Conservation (phyloP, 1,140 invertebrate genomes). For the Neodiprion pinetum region DNA sequence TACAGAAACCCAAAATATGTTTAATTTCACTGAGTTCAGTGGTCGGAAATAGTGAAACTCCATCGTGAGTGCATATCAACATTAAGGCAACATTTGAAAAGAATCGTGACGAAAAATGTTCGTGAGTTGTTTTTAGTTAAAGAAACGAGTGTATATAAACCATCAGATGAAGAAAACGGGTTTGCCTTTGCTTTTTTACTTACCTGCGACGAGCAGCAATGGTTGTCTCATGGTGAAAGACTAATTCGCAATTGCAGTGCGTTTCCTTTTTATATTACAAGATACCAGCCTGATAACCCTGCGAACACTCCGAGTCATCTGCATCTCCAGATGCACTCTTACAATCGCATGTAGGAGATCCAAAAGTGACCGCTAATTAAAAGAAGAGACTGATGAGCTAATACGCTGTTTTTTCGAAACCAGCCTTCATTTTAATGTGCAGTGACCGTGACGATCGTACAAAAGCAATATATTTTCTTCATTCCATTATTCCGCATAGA, state of each 20-base stretch:
- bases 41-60: not conserved
- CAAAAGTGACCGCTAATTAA: no score
- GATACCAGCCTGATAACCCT: not conserved
- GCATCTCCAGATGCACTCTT: not conserved
- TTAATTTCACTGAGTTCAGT: not conserved
- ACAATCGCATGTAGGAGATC: no score
- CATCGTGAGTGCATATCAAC: not conserved
- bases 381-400: no score
- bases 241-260: conserved; percentile 34
- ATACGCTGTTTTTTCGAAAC: no score
- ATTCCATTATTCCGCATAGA: no score
- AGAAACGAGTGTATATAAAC: no score
- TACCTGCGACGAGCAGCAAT: conserved; percentile 43
- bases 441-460: no score
- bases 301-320: not conserved
- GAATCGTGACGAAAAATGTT: not conserved
- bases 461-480: no score
- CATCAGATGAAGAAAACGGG: no score
- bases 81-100: conserved; percentile 8
- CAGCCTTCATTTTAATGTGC: no score
- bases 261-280: not conserved
- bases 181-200: conserved; percentile 23
- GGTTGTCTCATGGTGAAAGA: conserved; percentile 42
- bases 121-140: not conserved
- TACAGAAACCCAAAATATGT: conserved; percentile 26